These are phyloP conservation scores for Ooceraea biroi DNA, from an alignment of 1,140 invertebrate genomes.

Conservation along the genomic window DNA sequence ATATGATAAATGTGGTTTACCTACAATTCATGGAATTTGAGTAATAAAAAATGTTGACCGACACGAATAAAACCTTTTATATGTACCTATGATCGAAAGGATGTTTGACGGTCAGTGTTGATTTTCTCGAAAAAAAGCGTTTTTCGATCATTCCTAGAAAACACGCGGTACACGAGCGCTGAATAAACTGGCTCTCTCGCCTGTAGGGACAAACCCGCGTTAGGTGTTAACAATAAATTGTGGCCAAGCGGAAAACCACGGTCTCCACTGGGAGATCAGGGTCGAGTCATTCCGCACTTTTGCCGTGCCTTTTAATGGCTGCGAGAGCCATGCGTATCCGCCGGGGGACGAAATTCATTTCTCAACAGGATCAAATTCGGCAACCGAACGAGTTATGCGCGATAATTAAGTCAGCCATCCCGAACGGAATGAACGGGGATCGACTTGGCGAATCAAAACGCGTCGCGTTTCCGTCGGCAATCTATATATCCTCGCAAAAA, in stretches of 20 bases:
- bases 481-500: slow-evolving; percentile 33
- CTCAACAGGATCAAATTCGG: slow-evolving; percentile 37
- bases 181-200: slow-evolving; percentile 57
- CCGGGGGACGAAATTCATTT: slow-evolving; percentile 51
- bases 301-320: slow-evolving; percentile 59
- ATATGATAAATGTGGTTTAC: slow-evolving; percentile 21
- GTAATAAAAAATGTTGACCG: background rate
- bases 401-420: slow-evolving; percentile 24
- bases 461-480: slow-evolving; percentile 19
- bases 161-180: slow-evolving; percentile 23
- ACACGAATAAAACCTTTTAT: background rate
- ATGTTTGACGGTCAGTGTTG: slow-evolving; percentile 31
- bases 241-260: slow-evolving; percentile 59
- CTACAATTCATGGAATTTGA: background rate
- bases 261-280: slow-evolving; percentile 60
- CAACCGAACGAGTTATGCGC: background rate
- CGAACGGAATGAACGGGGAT: background rate
- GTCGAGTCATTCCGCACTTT: slow-evolving; percentile 49
- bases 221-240: slow-evolving; percentile 73
- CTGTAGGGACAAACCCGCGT: slow-evolving; percentile 54
- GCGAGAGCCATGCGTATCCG: slow-evolving; percentile 10
- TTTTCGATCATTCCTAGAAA: slow-evolving; percentile 20
- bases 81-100: background rate
- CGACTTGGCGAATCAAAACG: slow-evolving; percentile 25
- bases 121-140: slow-evolving; percentile 43